Evolutionary conservation across 2,888 invertebrate genomes (phyloP).

Genomic region (Chouioia cunea): DNA sequence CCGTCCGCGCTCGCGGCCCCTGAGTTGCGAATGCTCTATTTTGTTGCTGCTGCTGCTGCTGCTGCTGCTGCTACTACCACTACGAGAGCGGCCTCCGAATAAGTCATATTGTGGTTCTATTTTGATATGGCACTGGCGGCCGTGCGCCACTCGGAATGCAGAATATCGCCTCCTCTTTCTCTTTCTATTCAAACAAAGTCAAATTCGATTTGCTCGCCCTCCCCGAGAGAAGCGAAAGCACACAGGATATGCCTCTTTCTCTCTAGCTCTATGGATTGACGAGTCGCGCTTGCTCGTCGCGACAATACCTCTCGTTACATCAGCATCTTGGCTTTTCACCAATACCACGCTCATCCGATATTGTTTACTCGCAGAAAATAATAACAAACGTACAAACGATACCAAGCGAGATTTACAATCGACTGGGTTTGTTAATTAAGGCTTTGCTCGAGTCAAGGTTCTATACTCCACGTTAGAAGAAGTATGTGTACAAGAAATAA

Average conservation of each 20-base stretch:
- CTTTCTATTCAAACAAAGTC: constrained; percentile 59
- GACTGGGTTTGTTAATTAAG: too few relatives aligned
- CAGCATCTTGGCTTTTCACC: too few relatives aligned
- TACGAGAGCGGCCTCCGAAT: constrained; percentile 54
- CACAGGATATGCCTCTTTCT: too few relatives aligned
- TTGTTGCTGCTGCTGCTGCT: constrained; percentile 52
- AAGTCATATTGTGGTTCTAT: constrained; percentile 67
- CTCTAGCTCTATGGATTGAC: constrained; percentile 48
- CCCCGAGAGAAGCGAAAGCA: constrained; percentile 44
- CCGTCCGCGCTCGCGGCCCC: constrained; percentile 51
- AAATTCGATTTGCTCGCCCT: constrained; percentile 57
- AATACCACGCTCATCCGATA: too few relatives aligned
- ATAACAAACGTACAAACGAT: too few relatives aligned
- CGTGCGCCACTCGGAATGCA: constrained; percentile 60
- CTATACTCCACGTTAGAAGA: too few relatives aligned
- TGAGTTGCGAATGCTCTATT: constrained; percentile 61
- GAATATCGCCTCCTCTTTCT: constrained; percentile 53
- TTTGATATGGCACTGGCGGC: constrained; percentile 63
- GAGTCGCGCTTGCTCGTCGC: constrained; percentile 19
- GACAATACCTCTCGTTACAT: constrained; percentile 41
- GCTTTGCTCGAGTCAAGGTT: too few relatives aligned
- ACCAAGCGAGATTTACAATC: too few relatives aligned
- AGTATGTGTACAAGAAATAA: too few relatives aligned
- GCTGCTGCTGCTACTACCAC: constrained; percentile 4
- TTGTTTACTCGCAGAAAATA: background rate